Conservation (phyloP, 2,888 invertebrate genomes). For the Uloborus plumipes region DNA sequence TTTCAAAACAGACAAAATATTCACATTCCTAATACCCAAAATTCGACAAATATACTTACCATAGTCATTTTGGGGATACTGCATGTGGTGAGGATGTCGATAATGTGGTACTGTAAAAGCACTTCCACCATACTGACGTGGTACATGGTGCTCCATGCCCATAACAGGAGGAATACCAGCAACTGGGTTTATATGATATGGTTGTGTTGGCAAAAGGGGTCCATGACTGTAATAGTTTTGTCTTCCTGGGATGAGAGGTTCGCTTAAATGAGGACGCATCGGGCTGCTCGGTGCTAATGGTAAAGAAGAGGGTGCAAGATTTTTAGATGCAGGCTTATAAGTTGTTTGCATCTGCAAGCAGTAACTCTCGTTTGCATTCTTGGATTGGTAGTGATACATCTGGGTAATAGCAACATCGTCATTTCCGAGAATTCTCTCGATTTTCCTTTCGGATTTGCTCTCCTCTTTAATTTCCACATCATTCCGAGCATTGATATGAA, state of each 20-base stretch:
- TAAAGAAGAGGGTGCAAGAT: constrained; percentile 28
- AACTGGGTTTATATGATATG: constrained; percentile 46
- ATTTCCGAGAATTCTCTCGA: constrained; percentile 56
- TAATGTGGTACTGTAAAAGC: constrained; percentile 64
- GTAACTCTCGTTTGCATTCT: constrained; percentile 64
- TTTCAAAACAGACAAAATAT: too few species aligned
- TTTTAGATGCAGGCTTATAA: constrained; percentile 51
- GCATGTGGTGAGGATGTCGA: constrained; percentile 50
- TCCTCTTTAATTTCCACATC: constrained; percentile 62
- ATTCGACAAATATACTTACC: constrained; percentile 34
- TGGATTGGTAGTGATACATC: constrained; percentile 64
- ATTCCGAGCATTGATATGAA: constrained; percentile 65
- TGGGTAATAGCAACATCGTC: constrained; percentile 65
- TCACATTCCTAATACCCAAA: too few species aligned
- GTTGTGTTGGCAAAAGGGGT: constrained; percentile 38
- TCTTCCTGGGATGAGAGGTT: constrained; percentile 25
- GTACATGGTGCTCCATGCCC: constrained; percentile 36
- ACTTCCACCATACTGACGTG: constrained; percentile 57
- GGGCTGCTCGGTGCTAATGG: constrained; percentile 11
- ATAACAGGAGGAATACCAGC: constrained; percentile 36
- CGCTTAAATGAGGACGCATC: constrained; percentile 31
- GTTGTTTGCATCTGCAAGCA: constrained; percentile 66
- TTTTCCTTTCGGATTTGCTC: constrained; percentile 60
- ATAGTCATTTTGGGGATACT: constrained; percentile 52
- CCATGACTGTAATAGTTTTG: constrained; percentile 47